A percentile compares a stretch with the other conserved stretches of the same genome.
Conservation (phyloP, 2,113 vertebrate genomes). For the Pedetes capensis region DNA sequence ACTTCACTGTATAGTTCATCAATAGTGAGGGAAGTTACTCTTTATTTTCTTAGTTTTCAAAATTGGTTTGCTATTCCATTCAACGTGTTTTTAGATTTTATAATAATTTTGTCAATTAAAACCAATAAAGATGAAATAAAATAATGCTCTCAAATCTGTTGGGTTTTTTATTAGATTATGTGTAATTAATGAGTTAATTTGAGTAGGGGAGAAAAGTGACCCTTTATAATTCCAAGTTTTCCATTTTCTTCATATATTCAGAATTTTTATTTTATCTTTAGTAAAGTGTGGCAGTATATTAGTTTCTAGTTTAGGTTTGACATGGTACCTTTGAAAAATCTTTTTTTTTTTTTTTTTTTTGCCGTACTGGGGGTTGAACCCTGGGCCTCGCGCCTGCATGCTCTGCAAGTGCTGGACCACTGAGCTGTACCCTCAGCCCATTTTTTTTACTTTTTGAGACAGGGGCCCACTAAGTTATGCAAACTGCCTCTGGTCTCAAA, state of each 20-base stretch:
- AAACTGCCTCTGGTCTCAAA: too few species aligned
- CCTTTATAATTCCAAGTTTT: neutral
- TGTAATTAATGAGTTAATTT: neutral
- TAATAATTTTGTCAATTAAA: neutral
- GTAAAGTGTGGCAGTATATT: neutral
- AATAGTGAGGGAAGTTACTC: neutral
- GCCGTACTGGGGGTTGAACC: too few species aligned
- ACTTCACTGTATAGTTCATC: neutral
- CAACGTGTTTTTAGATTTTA: neutral
- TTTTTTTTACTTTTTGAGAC: too few species aligned
- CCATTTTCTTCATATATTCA: neutral
- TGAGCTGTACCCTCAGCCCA: too few species aligned
- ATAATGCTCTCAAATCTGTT: neutral
- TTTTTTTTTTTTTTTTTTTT: neutral
- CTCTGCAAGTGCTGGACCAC: too few species aligned
- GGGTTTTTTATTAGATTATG: slow-evolving; percentile 24
- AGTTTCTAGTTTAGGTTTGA: slow-evolving; percentile 1
- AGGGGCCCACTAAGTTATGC: too few species aligned
- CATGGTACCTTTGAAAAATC: neutral
- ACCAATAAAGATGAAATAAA: neutral
- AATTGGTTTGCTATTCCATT: neutral
- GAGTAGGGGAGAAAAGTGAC: neutral
- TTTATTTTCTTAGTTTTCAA: slow-evolving; percentile 7
- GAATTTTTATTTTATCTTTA: neutral
- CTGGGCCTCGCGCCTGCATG: too few species aligned